Conservation (phyloP, 2,888 invertebrate species). For the Tachina fera region DNA sequence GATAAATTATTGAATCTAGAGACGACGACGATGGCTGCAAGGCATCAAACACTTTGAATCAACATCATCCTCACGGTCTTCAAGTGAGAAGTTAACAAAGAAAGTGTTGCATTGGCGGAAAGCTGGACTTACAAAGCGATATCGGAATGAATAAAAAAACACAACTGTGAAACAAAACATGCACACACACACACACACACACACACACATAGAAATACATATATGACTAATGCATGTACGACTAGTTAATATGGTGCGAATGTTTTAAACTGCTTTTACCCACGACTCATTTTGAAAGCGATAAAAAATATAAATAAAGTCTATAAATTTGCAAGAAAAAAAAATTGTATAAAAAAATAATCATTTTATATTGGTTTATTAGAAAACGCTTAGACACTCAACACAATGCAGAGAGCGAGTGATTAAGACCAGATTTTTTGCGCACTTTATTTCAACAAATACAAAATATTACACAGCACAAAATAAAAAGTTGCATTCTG, state of each 20-base stretch:
- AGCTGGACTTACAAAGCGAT: slow-evolving; percentile 31
- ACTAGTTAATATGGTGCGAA: slow-evolving; percentile 63
- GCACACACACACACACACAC: slow-evolving; percentile 36
- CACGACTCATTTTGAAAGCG: slow-evolving; percentile 60
- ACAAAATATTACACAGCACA: not conserved
- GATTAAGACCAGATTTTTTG: slow-evolving; percentile 54
- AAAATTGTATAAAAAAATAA: slow-evolving; percentile 12
- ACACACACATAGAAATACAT: not conserved
- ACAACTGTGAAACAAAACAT: slow-evolving; percentile 28
- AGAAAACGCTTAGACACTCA: slow-evolving; percentile 16
- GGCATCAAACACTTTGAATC: slow-evolving; percentile 56
- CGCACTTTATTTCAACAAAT: slow-evolving; percentile 35
- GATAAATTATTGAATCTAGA: slow-evolving; percentile 57
- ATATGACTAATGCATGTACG: slow-evolving; percentile 11
- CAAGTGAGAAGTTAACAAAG: slow-evolving; percentile 26
- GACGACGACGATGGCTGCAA: slow-evolving; percentile 58
- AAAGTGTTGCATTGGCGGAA: slow-evolving; percentile 56
- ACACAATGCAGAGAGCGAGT: slow-evolving; percentile 38
- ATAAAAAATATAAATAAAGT: slow-evolving; percentile 50
- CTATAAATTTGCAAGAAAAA: slow-evolving; percentile 42
- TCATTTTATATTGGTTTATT: slow-evolving; percentile 32
- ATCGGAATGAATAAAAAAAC: slow-evolving; percentile 38
- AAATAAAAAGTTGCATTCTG: not conserved
- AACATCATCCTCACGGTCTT: slow-evolving; percentile 35
- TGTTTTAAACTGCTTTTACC: slow-evolving; percentile 69